Base-by-base conservation (phyloP, 2,113 vertebrate species). In the Muntiacus muntjak region DNA sequence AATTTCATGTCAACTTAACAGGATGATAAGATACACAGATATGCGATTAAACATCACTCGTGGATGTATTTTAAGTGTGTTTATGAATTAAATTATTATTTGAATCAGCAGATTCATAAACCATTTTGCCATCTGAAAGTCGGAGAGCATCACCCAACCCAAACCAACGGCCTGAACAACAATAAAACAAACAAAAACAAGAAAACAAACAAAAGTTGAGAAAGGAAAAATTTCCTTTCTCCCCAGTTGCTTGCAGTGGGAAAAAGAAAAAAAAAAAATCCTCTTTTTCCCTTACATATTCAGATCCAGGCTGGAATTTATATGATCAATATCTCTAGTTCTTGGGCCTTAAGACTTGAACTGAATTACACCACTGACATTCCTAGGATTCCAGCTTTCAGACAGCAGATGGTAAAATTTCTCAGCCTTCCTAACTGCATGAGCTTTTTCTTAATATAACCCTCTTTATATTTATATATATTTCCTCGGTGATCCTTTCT, bases 241-340 rank as follows among this genome's bases (percentile, higher is more conserved):
- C 28, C 26, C 36, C 19, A 30, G 15, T 78, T 57, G 19, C 6
- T 57, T 76, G 28, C 11, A 6, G 17, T 52, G 30, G 9, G 17
- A 0, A 3, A 6, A 10, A 67, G 1, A 4, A 50, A 52, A 16
- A 55, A 55, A 64, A 50, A 9, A 13, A n/a, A 25, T 14, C 5
- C 30, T 82, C 50, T n/a, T 52, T 54, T n/a, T 1, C 7, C 4
- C 12, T 78, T 25, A 76, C 10, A 71, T 71, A 71, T 79, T 79
- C 71, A 47, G 9, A 90, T 6, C 40, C 30, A 47, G 40, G 21
- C 17, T 78, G 47, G 10, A 74, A 54, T 89, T 26, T 36, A 26
- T 10, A 26, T 3, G 23, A 33, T 58, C 30, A 79, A 6, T 23
- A 7, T 43, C 21, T 15, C 19, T n/a, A 4, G 30, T 79, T 47